Evolutionary conservation across 2,888 invertebrate species (phyloP).

Genomic region (Drosophila meridiana): DNA sequence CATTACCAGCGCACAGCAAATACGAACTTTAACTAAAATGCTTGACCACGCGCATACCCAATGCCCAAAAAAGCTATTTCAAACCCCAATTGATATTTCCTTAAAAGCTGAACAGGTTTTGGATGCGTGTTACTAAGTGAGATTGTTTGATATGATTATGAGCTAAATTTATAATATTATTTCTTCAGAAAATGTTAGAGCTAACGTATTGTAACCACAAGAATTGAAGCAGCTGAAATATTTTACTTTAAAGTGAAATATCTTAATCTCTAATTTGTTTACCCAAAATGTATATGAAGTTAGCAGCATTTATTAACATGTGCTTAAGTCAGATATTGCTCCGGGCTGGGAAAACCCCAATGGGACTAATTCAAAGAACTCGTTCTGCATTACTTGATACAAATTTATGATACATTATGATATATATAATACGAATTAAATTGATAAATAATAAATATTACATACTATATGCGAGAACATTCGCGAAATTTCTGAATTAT

Average conservation of each 20-base stretch:
- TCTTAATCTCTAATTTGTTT: background rate
- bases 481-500: background rate
- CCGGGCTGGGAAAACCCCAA: background rate
- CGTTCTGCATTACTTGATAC: background rate
- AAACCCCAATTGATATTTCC: slow-evolving; percentile 2
- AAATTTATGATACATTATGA: background rate
- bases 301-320: background rate
- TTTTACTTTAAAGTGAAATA: background rate
- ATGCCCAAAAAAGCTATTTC: slow-evolving; percentile 12
- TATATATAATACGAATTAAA: background rate
- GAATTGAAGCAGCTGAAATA: background rate
- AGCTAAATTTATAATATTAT: background rate
- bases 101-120: slow-evolving; percentile 28
- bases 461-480: background rate
- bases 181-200: background rate
- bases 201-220: background rate
- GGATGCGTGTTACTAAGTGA: slow-evolving; percentile 8
- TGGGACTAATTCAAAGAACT: background rate
- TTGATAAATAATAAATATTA: too few relatives aligned
- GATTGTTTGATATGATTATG: slow-evolving; percentile 2
- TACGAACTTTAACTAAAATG: slow-evolving; percentile 10
- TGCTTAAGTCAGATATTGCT: background rate
- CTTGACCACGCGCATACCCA: slow-evolving; percentile 48
- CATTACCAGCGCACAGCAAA: slow-evolving; percentile 28
- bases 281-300: background rate